A percentile compares a stretch with the other conserved stretches of the same genome.
phyloP scores from a whole-genome alignment of 1,140 invertebrate genomes.

The Calycopis cecrops region DNA sequence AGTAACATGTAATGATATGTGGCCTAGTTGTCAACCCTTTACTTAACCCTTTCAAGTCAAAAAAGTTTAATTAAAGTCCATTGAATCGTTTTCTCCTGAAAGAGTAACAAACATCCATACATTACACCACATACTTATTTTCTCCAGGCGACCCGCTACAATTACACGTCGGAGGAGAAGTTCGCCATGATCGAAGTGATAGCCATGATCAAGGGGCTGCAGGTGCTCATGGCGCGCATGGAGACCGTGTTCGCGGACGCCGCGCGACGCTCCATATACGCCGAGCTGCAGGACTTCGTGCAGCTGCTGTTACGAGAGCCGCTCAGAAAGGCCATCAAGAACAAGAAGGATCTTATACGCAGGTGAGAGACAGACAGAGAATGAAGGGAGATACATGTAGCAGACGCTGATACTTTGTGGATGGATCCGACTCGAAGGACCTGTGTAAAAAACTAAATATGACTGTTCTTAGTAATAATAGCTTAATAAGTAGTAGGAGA shows the following conservation, averaged over 20 bases:
- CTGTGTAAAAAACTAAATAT: too few species aligned
- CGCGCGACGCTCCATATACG: constrained; percentile 94
- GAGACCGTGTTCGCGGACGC: constrained; percentile 98
- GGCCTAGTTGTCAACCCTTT: too few species aligned
- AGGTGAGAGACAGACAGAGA: constrained; percentile 73
- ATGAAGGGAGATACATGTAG: too few species aligned
- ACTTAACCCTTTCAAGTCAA: too few species aligned
- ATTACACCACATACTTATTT: background rate
- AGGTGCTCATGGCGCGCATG: constrained; percentile 97
- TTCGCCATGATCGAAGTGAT: constrained; percentile 99
- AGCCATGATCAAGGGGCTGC: constrained; percentile 99
- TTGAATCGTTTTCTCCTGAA: too few species aligned
- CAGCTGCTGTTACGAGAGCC: constrained; percentile 94
- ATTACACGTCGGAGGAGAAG: constrained; percentile 98
- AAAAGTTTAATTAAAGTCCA: too few species aligned
- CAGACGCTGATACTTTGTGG: too few species aligned
- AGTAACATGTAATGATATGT: too few species aligned
- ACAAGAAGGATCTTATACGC: constrained; percentile 97
- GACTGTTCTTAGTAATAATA: too few species aligned
- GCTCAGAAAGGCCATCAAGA: constrained; percentile 96
- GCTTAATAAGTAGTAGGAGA: too few species aligned
- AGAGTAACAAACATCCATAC: too few species aligned
- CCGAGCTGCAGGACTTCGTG: constrained; percentile 98
- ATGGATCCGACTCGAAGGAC: too few species aligned
- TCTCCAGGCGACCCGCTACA: constrained; percentile 91